Base-by-base conservation (phyloP, 2,888 invertebrate species). In the Drosophila pegasa region DNA sequence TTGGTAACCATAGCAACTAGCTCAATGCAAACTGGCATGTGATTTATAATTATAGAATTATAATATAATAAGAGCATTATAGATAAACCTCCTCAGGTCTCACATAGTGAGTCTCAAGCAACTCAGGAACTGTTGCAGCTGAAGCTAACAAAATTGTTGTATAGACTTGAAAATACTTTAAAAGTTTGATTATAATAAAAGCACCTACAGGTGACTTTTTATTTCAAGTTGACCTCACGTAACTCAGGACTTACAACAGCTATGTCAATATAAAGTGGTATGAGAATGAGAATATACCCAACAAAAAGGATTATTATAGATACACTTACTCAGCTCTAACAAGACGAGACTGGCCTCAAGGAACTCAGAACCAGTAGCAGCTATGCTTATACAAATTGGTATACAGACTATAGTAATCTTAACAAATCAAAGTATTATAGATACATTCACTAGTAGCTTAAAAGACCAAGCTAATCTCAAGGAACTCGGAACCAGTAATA, bases 111-210 rank as follows among this genome's bases (percentile, higher is more conserved):
- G 2, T 18, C 18, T 38, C 18, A 38, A 18, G 10, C 22, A 41
- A 22, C 41, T 22, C 14, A 8, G 22, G 3, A n/a, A 0, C n/a
- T 9, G 9, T 12, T 27, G 45, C 6, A 45, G 10, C 27, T 29
- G 3, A 3, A 29, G 12, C 16, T 27, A 12, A 10, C 2, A 12
- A 45, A 16, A 45, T 27, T 27, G 7, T 10, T 7, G 27, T 16
- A 5, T 4, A 9, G 1, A 3, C 1, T n/a, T 0, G 1, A 14
- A 41, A 22, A n/a, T 7, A 8, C 1, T 22, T 2, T 8, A n/a
- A 3, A 25, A n/a, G 9, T 41, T 8, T 1, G 4, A 41, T 4
- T 41, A 4, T 38, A 18, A 38, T 10, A 5, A 10, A 38, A 4
- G 4, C 18, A 38, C 18, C 18, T 12, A 10, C 12, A 12, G 3